Conservation (phyloP, 2,888 invertebrate genomes). For the Schizotus pectinicornis region DNA sequence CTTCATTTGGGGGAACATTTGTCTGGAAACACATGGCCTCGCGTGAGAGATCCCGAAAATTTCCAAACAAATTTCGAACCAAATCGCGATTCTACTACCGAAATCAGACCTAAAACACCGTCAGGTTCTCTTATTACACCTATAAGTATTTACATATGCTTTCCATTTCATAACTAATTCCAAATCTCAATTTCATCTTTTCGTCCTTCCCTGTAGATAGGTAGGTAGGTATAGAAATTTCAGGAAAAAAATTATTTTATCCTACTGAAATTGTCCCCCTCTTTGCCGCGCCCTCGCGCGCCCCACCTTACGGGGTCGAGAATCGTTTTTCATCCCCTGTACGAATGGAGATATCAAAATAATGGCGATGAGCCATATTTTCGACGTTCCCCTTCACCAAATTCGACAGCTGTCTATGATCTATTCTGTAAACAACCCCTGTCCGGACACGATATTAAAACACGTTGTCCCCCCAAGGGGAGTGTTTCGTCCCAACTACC, state of each 20-base stretch:
- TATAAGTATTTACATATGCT: no score
- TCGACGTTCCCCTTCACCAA: constrained; percentile 15
- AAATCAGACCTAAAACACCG: neutral
- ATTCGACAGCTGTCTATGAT: constrained; percentile 32
- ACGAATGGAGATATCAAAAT: constrained; percentile 41
- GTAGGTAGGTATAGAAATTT: no score
- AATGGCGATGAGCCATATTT: constrained; percentile 37
- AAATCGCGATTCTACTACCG: constrained; percentile 1
- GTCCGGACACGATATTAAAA: constrained; percentile 7
- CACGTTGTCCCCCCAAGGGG: neutral
- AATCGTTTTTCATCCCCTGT: neutral
- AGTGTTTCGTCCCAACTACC: neutral
- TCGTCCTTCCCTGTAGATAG: no score
- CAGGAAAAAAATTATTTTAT: no score
- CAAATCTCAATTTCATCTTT: no score
- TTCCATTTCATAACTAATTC: no score
- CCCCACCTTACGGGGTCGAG: neutral
- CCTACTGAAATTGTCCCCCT: no score
- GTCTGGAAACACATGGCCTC: constrained; percentile 70
- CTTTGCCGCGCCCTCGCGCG: no score
- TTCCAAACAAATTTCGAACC: no score
- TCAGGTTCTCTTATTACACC: no score
- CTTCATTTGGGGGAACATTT: constrained; percentile 99
- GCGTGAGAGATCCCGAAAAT: no score
- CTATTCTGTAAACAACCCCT: constrained; percentile 29